These are phyloP conservation scores for Karalla daura DNA, from an alignment of 2,797 vertebrate species.

Conservation along the genomic window DNA sequence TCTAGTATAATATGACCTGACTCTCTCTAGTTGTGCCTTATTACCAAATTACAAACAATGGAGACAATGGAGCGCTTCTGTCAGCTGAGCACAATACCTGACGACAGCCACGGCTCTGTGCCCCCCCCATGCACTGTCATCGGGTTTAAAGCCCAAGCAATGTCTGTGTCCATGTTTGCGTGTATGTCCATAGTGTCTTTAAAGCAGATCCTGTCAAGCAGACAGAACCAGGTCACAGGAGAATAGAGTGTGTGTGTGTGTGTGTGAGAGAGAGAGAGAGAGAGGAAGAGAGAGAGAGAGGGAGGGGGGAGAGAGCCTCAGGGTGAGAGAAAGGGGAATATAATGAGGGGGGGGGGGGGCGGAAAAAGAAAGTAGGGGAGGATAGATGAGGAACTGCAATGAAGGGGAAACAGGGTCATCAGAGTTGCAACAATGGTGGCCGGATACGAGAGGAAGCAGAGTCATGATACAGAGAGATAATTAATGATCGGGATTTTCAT, in stretches of 20 bases:
- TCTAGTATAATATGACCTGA: background rate
- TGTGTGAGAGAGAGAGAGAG: conserved; percentile 41
- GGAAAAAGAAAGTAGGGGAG: conserved; percentile 28
- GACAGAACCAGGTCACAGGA: conserved; percentile 82
- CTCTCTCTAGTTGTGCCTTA: background rate
- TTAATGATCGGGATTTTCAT: no score
- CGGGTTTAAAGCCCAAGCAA: conserved; percentile 25
- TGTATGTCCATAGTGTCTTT: conserved; percentile 67
- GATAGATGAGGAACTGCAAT: conserved; percentile 28
- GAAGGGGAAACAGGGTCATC: conserved; percentile 40
- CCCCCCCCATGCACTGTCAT: conserved; percentile 38
- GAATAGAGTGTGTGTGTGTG: no score
- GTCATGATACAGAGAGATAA: conserved; percentile 20
- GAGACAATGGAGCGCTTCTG: background rate
- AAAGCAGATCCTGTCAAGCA: conserved; percentile 74
- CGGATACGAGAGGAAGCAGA: conserved; percentile 5
- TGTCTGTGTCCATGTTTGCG: conserved; percentile 48
- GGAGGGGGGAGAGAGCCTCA: conserved; percentile 37
- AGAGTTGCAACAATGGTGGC: conserved; percentile 11
- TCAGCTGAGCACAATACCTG: background rate
- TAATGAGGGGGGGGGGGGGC: conserved; percentile 33
- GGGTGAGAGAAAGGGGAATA: conserved; percentile 52
- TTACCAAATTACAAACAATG: background rate
- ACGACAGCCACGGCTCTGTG: background rate
- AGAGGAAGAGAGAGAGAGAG: conserved; percentile 35